A percentile compares a stretch with the other conserved stretches of the same genome.
Evolutionary conservation across 2,797 vertebrate species (phyloP).

Genomic region (Semaprochilodus insignis): DNA sequence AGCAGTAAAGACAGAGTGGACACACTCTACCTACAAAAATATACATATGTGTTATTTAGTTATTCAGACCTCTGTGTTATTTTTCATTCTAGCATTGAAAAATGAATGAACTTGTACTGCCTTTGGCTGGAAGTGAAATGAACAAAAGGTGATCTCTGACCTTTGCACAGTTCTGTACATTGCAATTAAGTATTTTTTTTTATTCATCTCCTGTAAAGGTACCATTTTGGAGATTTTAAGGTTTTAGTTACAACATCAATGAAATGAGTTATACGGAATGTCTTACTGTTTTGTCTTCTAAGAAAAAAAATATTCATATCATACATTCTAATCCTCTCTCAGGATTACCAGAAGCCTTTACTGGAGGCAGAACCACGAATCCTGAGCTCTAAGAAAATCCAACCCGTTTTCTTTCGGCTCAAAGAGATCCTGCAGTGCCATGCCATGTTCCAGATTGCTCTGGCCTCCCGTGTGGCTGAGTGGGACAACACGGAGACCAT

Average conservation of each 20-base stretch:
- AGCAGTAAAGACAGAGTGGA: too few relatives aligned
- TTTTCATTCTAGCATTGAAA: too few relatives aligned
- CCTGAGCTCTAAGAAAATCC: slow-evolving; percentile 82
- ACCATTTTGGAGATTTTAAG: neutral
- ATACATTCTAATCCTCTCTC: slow-evolving; percentile 6
- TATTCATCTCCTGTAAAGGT: neutral
- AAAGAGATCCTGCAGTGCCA: slow-evolving; percentile 88
- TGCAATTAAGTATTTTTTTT: too few relatives aligned
- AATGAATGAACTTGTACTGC: too few relatives aligned
- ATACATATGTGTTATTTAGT: too few relatives aligned
- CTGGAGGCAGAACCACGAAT: slow-evolving; percentile 85
- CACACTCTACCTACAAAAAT: too few relatives aligned
- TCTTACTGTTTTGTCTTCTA: neutral
- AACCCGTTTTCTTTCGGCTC: slow-evolving; percentile 80
- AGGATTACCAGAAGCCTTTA: slow-evolving; percentile 87
- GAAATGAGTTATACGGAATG: neutral
- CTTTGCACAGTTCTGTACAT: too few relatives aligned
- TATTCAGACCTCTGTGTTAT: too few relatives aligned
- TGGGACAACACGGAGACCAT: slow-evolving; percentile 87
- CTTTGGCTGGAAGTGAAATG: too few relatives aligned
- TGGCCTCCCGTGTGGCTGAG: slow-evolving; percentile 83
- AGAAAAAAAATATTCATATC: slow-evolving; percentile 5
- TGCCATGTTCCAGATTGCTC: slow-evolving; percentile 89
- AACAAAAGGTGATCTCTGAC: too few relatives aligned
- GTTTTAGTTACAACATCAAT: neutral